These are phyloP conservation scores for Microctonus aethiopoides DNA, from an alignment of 2,888 invertebrate species.

Conservation along the genomic window DNA sequence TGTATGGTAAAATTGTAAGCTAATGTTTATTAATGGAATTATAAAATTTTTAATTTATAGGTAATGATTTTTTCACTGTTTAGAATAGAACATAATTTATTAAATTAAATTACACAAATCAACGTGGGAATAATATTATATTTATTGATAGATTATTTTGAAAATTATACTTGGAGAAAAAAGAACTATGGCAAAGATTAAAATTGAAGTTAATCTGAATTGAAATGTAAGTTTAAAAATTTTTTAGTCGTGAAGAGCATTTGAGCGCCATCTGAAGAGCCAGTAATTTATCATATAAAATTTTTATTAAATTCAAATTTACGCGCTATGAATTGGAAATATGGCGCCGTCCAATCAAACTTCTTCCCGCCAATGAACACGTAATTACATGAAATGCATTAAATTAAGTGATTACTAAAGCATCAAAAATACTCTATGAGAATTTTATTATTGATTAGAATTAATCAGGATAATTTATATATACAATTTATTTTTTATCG, in stretches of 20 bases:
- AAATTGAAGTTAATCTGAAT: too few species aligned
- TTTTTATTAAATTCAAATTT: not conserved
- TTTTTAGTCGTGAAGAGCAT: not conserved
- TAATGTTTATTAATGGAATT: not conserved
- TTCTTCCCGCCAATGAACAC: constrained; percentile 21
- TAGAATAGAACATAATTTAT: too few species aligned
- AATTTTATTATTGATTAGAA: too few species aligned
- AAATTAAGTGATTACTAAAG: not conserved
- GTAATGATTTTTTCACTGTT: too few species aligned
- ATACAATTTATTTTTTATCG: not conserved
- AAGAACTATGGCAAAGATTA: too few species aligned
- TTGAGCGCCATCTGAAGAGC: constrained; percentile 17
- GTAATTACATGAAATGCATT: too few species aligned
- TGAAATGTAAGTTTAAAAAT: too few species aligned
- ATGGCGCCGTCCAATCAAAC: not conserved
- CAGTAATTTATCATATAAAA: not conserved
- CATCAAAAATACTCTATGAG: too few species aligned
- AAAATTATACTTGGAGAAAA: not conserved
- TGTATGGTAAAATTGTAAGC: not conserved
- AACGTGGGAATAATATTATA: too few species aligned
- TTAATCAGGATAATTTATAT: not conserved
- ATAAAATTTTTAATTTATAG: too few species aligned
- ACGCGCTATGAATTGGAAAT: constrained; percentile 3
- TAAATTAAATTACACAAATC: too few species aligned
- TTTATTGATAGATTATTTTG: too few species aligned